A percentile compares a stretch with the other conserved stretches of the same genome.
These are phyloP conservation scores for Paraescarpia echinospica DNA, from an alignment of 1,140 invertebrate species.

Conservation along the genomic window DNA sequence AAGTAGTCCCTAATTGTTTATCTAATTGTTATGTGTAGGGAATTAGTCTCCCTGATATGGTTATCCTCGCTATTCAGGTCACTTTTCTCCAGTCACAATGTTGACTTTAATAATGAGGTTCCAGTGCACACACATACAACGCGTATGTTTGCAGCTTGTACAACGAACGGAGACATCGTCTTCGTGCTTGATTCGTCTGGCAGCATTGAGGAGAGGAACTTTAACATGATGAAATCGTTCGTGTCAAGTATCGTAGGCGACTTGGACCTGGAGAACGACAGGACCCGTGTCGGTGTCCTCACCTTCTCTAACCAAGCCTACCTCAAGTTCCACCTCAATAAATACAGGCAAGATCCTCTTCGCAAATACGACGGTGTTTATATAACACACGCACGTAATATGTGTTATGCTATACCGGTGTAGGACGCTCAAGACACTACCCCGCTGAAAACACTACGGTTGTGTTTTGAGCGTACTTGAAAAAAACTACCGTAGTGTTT, in stretches of 20 bases:
- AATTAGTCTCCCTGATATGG: no score
- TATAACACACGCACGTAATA: no score
- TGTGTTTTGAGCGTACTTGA: no score
- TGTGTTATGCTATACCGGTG: no score
- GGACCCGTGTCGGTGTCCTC: background rate
- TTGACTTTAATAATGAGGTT: no score
- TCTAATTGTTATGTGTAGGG: no score
- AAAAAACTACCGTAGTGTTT: no score
- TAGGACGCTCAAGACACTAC: no score
- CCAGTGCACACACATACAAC: background rate
- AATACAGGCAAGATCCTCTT: background rate
- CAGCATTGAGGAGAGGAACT: constrained; percentile 26
- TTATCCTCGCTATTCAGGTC: background rate
- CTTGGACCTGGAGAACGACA: background rate
- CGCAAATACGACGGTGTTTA: no score
- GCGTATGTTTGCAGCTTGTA: constrained; percentile 3
- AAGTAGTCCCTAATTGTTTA: no score
- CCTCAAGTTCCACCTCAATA: background rate
- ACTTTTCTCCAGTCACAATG: no score
- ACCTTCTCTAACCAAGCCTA: background rate
- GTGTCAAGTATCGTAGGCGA: background rate
- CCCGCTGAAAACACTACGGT: no score
- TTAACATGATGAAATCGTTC: constrained; percentile 7
- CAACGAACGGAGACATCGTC: constrained; percentile 22
- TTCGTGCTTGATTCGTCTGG: constrained; percentile 34